phyloP scores from a whole-genome alignment of 2,797 vertebrate genomes.

The Xenentodon cancila region DNA sequence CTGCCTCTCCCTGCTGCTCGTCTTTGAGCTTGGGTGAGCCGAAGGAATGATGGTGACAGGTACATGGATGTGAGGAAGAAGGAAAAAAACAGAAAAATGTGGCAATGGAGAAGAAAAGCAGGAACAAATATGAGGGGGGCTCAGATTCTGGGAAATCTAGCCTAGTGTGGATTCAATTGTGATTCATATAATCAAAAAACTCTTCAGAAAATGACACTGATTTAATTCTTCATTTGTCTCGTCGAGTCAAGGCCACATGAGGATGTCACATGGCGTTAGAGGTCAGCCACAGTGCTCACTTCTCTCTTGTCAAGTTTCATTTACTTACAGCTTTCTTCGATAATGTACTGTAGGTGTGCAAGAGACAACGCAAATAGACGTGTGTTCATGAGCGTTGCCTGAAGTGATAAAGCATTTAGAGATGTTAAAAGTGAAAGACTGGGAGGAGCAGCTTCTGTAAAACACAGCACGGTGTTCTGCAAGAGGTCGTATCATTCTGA shows the following conservation, averaged over 20 bases:
- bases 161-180: neutral
- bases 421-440: slow-evolving; percentile 12
- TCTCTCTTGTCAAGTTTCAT: slow-evolving; percentile 48
- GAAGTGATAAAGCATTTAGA: slow-evolving; percentile 6
- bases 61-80: slow-evolving; percentile 48
- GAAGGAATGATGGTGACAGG: slow-evolving; percentile 77
- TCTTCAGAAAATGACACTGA: slow-evolving; percentile 22
- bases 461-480: slow-evolving; percentile 33
- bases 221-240: slow-evolving; percentile 7
- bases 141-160: slow-evolving; percentile 3
- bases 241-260: slow-evolving; percentile 37
- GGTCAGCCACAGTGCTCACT: slow-evolving; percentile 53
- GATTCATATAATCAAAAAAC: slow-evolving; percentile 2
- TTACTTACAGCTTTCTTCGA: neutral
- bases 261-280: slow-evolving; percentile 57
- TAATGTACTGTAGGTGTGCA: too few species aligned
- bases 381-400: neutral
- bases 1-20: slow-evolving; percentile 30
- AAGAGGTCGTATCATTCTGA: slow-evolving; percentile 42
- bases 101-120: neutral
- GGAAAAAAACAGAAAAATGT: slow-evolving; percentile 8
- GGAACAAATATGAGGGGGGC: neutral
- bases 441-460: slow-evolving; percentile 55
- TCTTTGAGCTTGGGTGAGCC: slow-evolving; percentile 71
- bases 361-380: too few species aligned